Base-by-base conservation (phyloP, 2,888 invertebrate genomes). In the Drosophila basisetae region DNA sequence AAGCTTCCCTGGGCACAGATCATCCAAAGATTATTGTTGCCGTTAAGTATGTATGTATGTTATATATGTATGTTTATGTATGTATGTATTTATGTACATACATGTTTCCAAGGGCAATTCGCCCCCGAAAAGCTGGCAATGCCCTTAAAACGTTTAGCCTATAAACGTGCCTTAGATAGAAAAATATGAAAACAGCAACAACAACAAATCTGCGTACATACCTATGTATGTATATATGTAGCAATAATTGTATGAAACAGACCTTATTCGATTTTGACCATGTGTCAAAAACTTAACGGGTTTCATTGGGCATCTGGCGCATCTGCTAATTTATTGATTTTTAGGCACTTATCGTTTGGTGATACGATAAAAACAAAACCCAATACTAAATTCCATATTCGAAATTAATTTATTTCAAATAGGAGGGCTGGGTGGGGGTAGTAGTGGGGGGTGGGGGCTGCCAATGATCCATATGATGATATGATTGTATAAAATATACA, bases 1-100 rank as follows among this genome's bases (percentile, higher is more conserved):
- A 77, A 76, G 73, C 63, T 43, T 10, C 16, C 37, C 64, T 47
- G 58, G 55, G 35, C 56, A 58, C 39, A 68, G 61, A 68, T 68
- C 73, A 68, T 37, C 39, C 31, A 33, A 50, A 58, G 37, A 58
- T 68, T 41, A 31, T 16, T 30, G 11, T n/a, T 30, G 43, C 43
- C 18, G 43, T 22, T 43, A 6, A 47, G 9, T 47, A 16, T 25
- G 22, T 6, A 43, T 11, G 43, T 22, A 22, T 43, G 11, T 10
- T 10, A n/a, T 18, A 2, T 2, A 22, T 13, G 43, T 11, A 11
- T 22, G 11, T 7, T 43, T 47, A 9, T 47, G 4, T 16, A 16
- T 47, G 4, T 16, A 16, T 9, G 25, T 25, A 9, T 47, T 16
- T 16, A 4, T 16, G 16, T 22, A 25, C 16, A 22, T 9, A 25